phyloP scores from a whole-genome alignment of 2,113 vertebrate species.

The Turdus rufiventris region DNA sequence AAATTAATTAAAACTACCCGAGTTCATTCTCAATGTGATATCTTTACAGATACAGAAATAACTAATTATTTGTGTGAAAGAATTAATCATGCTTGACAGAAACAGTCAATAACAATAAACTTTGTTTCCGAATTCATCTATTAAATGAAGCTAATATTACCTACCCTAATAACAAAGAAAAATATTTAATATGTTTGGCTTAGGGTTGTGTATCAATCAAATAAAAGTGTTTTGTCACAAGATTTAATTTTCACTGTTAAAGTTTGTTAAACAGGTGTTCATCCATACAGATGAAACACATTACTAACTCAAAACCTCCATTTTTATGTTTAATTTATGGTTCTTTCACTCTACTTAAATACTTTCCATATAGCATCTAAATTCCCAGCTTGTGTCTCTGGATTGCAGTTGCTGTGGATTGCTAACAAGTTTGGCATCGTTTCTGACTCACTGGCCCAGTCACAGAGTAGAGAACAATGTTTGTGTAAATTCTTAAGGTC shows the following conservation, averaged over 20 bases:
- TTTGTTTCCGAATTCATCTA: background rate
- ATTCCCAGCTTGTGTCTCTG: background rate
- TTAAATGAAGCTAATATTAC: background rate
- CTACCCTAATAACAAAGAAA: background rate
- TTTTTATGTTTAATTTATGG: background rate
- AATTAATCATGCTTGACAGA: background rate
- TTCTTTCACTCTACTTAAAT: background rate
- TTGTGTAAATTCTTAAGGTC: background rate
- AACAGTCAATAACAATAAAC: background rate
- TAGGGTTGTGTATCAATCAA: background rate
- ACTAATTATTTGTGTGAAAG: background rate
- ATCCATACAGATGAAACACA: too few species aligned
- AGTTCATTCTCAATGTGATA: background rate
- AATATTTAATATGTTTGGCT: background rate
- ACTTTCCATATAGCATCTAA: background rate
- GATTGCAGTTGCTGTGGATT: background rate
- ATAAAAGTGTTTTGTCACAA: background rate
- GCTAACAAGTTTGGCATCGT: background rate
- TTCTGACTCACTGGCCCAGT: background rate
- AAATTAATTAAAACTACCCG: background rate
- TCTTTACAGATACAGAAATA: background rate
- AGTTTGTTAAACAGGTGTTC: background rate
- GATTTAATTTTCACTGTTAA: background rate
- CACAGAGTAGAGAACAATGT: background rate
- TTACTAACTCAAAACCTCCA: background rate